phyloP scores from a whole-genome alignment of 2,797 vertebrate species.

The Parauchenoglanis ngamensis region DNA sequence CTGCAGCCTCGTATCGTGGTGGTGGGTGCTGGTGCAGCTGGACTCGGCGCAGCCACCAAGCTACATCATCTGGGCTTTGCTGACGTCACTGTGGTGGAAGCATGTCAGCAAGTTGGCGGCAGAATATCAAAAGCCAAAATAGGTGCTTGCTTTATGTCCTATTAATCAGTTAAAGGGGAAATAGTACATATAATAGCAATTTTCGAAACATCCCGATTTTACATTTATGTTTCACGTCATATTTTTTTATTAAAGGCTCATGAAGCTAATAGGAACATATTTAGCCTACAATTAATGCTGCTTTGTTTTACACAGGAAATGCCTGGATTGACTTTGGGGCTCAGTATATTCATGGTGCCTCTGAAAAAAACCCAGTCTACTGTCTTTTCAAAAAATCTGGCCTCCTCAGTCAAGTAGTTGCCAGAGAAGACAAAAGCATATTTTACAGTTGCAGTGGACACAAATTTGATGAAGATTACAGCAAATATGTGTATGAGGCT shows the following conservation, averaged over 20 bases:
- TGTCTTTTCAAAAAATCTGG: slow-evolving; percentile 47
- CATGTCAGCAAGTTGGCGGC: slow-evolving; percentile 52
- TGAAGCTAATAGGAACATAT: background rate
- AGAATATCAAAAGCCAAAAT: slow-evolving; percentile 50
- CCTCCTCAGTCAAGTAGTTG: slow-evolving; percentile 45
- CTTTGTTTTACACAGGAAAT: slow-evolving; percentile 46
- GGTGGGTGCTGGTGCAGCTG: slow-evolving; percentile 60
- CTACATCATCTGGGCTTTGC: slow-evolving; percentile 53
- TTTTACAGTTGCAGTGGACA: slow-evolving; percentile 43
- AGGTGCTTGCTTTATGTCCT: slow-evolving; percentile 35
- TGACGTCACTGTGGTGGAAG: slow-evolving; percentile 59
- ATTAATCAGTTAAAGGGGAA: background rate
- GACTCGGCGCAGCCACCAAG: slow-evolving; percentile 54
- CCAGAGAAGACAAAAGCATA: slow-evolving; percentile 24
- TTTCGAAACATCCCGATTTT: background rate
- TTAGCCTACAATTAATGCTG: background rate
- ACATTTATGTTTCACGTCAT: background rate
- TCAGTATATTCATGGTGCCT: slow-evolving; percentile 60
- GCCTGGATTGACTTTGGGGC: slow-evolving; percentile 58
- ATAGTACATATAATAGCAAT: background rate
- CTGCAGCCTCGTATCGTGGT: slow-evolving; percentile 55
- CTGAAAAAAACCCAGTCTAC: slow-evolving; percentile 57
- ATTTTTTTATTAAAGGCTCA: too few species aligned
- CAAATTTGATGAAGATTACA: slow-evolving; percentile 33
- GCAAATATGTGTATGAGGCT: slow-evolving; percentile 36